phyloP scores from a whole-genome alignment of 2,797 vertebrate species.

The Rhinatrema bivittatum region DNA sequence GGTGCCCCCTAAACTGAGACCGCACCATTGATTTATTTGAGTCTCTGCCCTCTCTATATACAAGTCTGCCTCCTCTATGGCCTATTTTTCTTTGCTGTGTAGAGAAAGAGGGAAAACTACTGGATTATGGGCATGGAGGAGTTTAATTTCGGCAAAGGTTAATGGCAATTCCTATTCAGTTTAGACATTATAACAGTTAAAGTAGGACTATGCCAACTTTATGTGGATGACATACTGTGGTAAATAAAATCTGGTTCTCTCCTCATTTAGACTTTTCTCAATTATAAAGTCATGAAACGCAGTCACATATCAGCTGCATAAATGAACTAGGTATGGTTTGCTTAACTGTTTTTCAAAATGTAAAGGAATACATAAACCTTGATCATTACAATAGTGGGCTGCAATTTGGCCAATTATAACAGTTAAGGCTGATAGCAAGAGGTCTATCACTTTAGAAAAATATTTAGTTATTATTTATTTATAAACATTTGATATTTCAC shows the following conservation, averaged over 20 bases:
- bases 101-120: too few species aligned
- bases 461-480: background rate
- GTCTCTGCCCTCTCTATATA: too few species aligned
- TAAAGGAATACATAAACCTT: background rate
- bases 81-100: too few species aligned
- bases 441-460: background rate
- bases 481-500: too few species aligned
- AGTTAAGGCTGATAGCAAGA: background rate
- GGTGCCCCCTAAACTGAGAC: too few species aligned
- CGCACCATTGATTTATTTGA: too few species aligned
- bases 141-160: too few species aligned
- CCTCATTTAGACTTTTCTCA: background rate
- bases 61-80: too few species aligned
- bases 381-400: background rate
- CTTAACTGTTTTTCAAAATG: background rate
- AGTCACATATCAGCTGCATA: background rate
- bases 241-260: background rate
- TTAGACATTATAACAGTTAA: too few species aligned
- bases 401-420: background rate
- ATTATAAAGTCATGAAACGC: background rate
- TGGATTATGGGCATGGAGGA: too few species aligned
- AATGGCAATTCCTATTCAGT: too few species aligned
- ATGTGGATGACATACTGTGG: background rate
- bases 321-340: constrained; percentile 2
- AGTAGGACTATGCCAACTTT: too few species aligned